These are phyloP conservation scores for Torymus tubicola DNA, from an alignment of 2,888 invertebrate genomes.

Conservation along the genomic window DNA sequence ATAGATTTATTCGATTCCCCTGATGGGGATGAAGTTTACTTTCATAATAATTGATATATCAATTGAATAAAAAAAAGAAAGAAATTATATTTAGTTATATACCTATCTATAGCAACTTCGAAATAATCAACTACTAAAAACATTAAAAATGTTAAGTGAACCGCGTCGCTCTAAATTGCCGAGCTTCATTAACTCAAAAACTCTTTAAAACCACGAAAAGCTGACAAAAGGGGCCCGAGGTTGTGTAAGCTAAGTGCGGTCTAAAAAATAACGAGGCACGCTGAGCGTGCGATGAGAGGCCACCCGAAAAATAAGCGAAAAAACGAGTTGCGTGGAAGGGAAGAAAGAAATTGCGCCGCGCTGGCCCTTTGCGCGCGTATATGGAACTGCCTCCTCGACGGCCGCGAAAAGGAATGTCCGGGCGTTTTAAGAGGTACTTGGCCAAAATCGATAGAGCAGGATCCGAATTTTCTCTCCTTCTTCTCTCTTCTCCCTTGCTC, in stretches of 20 bases:
- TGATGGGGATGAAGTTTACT: too few species aligned
- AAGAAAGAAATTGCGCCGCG: slow-evolving; percentile 6
- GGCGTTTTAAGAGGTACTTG: slow-evolving; percentile 32
- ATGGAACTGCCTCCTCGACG: neutral
- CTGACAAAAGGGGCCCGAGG: neutral
- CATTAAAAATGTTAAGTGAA: too few species aligned
- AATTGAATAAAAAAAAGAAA: too few species aligned
- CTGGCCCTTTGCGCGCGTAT: neutral
- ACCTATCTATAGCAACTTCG: too few species aligned
- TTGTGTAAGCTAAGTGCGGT: neutral
- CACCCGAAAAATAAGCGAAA: slow-evolving; percentile 4
- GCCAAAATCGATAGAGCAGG: slow-evolving; percentile 43
- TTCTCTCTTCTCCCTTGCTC: too few species aligned
- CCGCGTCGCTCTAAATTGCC: too few species aligned
- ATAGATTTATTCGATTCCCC: too few species aligned
- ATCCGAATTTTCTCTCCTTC: slow-evolving; percentile 34
- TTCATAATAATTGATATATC: too few species aligned
- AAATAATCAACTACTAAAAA: too few species aligned
- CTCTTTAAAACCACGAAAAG: neutral
- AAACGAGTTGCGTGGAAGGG: neutral
- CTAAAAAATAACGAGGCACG: neutral
- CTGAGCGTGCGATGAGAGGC: neutral
- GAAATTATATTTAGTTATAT: too few species aligned
- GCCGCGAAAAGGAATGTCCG: slow-evolving; percentile 36
- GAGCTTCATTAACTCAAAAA: too few species aligned